phyloP scores from a whole-genome alignment of 2,888 invertebrate genomes.

The Hydropsyche betteni region DNA sequence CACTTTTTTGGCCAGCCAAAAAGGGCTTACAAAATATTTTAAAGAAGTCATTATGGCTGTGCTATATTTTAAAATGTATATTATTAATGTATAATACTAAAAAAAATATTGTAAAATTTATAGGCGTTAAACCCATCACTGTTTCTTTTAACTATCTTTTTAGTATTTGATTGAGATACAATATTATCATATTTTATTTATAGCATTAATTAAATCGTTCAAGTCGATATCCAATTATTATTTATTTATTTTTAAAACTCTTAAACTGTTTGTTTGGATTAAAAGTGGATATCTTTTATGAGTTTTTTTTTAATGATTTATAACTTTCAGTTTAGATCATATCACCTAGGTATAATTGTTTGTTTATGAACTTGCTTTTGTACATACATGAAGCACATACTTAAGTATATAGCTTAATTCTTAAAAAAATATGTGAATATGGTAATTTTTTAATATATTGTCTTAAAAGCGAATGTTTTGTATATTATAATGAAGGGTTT shows the following conservation, averaged over 20 bases:
- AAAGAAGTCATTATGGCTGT: slow-evolving; percentile 61
- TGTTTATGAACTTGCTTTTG: slow-evolving; percentile 31
- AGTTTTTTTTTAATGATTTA: slow-evolving; percentile 4
- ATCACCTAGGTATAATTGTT: slow-evolving; percentile 30
- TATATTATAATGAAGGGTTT: slow-evolving; percentile 19
- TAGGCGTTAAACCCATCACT: too few relatives aligned
- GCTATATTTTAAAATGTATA: slow-evolving; percentile 59
- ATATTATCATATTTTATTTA: too few relatives aligned
- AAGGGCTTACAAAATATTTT: slow-evolving; percentile 42
- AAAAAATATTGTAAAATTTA: slow-evolving; percentile 2
- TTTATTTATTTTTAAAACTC: too few relatives aligned
- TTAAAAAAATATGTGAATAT: slow-evolving; percentile 43
- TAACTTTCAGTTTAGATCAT: slow-evolving; percentile 22
- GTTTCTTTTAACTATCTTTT: too few relatives aligned
- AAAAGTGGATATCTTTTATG: too few relatives aligned
- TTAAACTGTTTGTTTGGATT: too few relatives aligned
- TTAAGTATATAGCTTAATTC: slow-evolving; percentile 42
- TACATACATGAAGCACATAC: slow-evolving; percentile 33
- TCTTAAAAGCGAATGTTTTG: slow-evolving; percentile 31
- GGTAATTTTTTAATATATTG: slow-evolving; percentile 45
- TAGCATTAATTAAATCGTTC: too few relatives aligned
- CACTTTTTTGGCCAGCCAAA: slow-evolving; percentile 37
- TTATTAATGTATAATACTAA: slow-evolving; percentile 40
- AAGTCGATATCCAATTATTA: too few relatives aligned
- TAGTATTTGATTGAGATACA: too few relatives aligned